These are phyloP conservation scores for Archilochus colubris DNA, from an alignment of 2,113 vertebrate genomes.

Conservation along the genomic window DNA sequence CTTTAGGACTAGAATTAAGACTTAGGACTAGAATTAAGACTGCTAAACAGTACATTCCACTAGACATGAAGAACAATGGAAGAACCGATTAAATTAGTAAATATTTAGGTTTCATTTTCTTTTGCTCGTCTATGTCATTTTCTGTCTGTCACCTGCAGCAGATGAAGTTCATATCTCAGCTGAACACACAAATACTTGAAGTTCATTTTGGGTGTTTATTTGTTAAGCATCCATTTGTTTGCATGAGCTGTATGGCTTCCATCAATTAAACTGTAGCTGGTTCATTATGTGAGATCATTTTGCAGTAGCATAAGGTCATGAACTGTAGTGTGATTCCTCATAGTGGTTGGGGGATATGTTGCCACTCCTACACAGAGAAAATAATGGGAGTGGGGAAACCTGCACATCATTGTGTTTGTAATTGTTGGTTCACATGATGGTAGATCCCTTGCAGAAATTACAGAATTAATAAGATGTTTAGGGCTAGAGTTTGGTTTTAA, in stretches of 20 bases:
- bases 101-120: not conserved
- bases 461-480: not conserved
- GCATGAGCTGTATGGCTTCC: slow-evolving; percentile 30
- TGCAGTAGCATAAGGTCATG: slow-evolving; percentile 12
- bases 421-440: slow-evolving; percentile 11
- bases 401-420: slow-evolving; percentile 27
- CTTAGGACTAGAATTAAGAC: not conserved
- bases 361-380: not conserved
- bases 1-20: not conserved
- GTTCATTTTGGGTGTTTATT: slow-evolving; percentile 55
- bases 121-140: not conserved
- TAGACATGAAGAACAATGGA: not conserved
- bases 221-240: slow-evolving; percentile 57
- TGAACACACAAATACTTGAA: slow-evolving; percentile 25
- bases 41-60: not conserved
- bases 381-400: slow-evolving; percentile 33
- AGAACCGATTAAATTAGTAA: slow-evolving; percentile 5
- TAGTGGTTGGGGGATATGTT: slow-evolving; percentile 12
- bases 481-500: not conserved
- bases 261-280: slow-evolving; percentile 1
- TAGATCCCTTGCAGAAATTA: not conserved
- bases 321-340: slow-evolving; percentile 11
- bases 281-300: slow-evolving; percentile 39
- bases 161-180: slow-evolving; percentile 8
- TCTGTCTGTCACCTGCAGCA: slow-evolving; percentile 13